These are phyloP conservation scores for Rachycentron canadum DNA, from an alignment of 2,797 vertebrate species.

Conservation along the genomic window DNA sequence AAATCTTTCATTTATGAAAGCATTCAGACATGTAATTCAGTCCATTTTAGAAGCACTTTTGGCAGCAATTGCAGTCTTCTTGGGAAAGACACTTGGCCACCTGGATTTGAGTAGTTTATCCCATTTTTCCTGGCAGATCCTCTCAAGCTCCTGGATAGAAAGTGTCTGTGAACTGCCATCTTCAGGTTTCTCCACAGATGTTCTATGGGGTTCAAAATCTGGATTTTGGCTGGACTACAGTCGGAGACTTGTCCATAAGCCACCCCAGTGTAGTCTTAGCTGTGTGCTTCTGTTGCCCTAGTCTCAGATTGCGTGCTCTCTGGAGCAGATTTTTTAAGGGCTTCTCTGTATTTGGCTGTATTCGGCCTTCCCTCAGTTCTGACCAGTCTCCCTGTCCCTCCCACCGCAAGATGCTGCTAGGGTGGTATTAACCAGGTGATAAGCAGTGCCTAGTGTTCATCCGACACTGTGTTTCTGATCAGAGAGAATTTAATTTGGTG, in stretches of 20 bases:
- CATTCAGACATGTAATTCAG: background rate
- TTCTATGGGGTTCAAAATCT: background rate
- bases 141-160: background rate
- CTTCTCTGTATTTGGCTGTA: background rate
- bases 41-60: background rate
- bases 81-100: background rate
- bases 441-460: background rate
- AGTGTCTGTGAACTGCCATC: background rate
- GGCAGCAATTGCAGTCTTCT: background rate
- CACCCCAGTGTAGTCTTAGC: background rate
- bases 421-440: background rate
- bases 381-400: background rate
- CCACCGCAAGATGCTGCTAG: background rate
- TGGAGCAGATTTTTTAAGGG: background rate
- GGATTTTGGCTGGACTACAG: background rate
- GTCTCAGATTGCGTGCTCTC: background rate
- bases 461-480: background rate
- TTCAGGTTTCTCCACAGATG: background rate
- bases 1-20: background rate
- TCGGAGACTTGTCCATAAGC: background rate
- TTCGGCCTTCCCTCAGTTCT: background rate
- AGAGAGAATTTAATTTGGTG: background rate
- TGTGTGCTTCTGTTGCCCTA: too few species aligned
- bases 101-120: background rate
- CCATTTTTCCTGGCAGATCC: background rate